Conservation (phyloP, 2,113 vertebrate genomes). For the Podocnemis expansa region DNA sequence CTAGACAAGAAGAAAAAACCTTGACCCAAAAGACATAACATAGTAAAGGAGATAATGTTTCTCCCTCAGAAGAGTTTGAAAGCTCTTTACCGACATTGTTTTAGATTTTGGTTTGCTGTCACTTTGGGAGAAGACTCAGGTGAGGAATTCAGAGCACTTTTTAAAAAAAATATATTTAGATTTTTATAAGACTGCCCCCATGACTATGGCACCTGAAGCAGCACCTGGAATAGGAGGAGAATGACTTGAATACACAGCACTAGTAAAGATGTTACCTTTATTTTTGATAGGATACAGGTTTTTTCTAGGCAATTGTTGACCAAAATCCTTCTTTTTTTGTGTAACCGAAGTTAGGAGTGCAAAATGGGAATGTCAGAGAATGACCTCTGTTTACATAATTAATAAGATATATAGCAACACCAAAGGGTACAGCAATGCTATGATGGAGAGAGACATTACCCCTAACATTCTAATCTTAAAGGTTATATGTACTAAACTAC, state of each 20-base stretch:
- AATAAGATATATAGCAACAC: not conserved
- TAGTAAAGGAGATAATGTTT: not conserved
- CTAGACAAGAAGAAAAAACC: not conserved
- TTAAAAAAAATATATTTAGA: not conserved
- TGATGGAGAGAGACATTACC: not conserved
- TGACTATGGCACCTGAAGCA: not conserved
- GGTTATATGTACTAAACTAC: not conserved
- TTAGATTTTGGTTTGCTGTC: not conserved
- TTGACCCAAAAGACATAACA: not conserved
- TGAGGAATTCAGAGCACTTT: not conserved
- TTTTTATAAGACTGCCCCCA: not conserved
- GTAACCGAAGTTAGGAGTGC: not conserved
- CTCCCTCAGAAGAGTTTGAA: accelerated
- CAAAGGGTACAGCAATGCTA: not conserved
- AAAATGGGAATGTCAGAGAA: accelerated
- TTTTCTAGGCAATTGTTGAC: not conserved
- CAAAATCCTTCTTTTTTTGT: not conserved
- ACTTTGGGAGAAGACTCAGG: accelerated
- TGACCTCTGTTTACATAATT: not conserved
- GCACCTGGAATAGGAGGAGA: not conserved
- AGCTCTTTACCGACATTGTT: accelerated
- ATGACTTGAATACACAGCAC: not conserved
- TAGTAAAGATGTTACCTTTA: not conserved
- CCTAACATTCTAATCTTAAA: not conserved
- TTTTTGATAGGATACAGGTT: accelerated